Base-by-base conservation (phyloP, 2,888 invertebrate genomes). In the Acleris holmiana region DNA sequence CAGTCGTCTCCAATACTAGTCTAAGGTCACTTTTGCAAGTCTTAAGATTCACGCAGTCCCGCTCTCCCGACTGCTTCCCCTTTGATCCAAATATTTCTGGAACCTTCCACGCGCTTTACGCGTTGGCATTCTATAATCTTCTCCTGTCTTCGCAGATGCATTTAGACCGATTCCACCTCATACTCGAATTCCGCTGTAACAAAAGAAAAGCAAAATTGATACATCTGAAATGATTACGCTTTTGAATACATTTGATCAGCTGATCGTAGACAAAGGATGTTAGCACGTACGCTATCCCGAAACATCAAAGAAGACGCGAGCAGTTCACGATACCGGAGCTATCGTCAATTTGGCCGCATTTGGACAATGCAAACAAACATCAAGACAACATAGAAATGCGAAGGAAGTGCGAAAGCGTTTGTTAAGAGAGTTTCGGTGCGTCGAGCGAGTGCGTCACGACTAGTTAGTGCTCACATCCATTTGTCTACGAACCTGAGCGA, bases 151-250 rank as follows among this genome's bases (percentile, higher is more conserved):
- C 91, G 67, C 92, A 92, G 1, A 74, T 69, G 69, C 92, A 92
- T 69, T 89, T 91, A 86, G 82, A 87, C 62, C 89, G 85, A 83
- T 89, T 91, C 92, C 92, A 92, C 88, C 78, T 84, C 89, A 88
- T 85, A 86, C 82, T 85, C 82, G 77, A 84, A 82, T 79, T 89
- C 85, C 79, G 76, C 91, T 92, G 83, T 83, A 91, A 90, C 84
- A 88, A 91, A 68, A 69, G 63, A 75, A 82, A 75, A 73, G 63
- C 49, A 75, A 59, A 71, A 77, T 84, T 77, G 75, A 72, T 61
- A n/a, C n/a, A 17, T 41, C 53, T 64, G 48, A 18, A 23, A 51
- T 18, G 47, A 6, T 18, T 18, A 21, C 2, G 2, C 18, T 10
- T 53, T 61, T 40, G 50, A 15, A 60, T 49, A n/a, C 18, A 19